Base-by-base conservation (phyloP, 1,140 invertebrate genomes). In the Solen grandis region DNA sequence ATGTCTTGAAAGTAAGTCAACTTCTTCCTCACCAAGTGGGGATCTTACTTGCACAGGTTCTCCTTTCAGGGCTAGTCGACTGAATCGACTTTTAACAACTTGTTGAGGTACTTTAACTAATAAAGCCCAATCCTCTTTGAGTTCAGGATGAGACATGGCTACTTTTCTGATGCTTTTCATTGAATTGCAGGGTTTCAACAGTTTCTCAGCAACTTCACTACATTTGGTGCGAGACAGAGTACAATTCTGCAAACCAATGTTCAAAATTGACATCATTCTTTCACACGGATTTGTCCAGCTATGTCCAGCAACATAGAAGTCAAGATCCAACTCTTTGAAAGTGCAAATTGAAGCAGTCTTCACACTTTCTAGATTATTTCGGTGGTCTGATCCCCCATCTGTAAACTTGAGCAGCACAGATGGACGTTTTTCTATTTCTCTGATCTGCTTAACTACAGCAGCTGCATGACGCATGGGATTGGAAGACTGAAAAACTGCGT, bases 251-350 rank as follows among this genome's bases (percentile, higher is more conserved):
- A 78, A 31, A 0, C 70, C 79, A 36, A 82, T 31, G 25, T 84
- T 86, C 33, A 84, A 33, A 22, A 84, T 63, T 0, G 57, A 68
- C 83, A 86, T 84, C 0, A 84, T 77, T 38, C 85, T 70, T 81
- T 86, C 80, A 14, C 68, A 74, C 13, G 79, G 82, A 66, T 86
- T 86, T 19, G 25, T 46, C n/a, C 41, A 86, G 25, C 66, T 81
- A 29, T 85, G 82, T 13, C 76, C 66, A 27, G 84, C 82, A 5
- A 79, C 78, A 62, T 65, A 81, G 82, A 27, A 46, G 79, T 41
- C 3, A n/a, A 81, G 33, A 25, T 76, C 29, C 10, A 79, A 27
- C 35, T 81, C 74, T 60, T 62, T 69, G 52, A 84, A 84, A 5
- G 77, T 8, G 35, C 69, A 82, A 22, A 85, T 78, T 5, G 52